Evolutionary conservation across 2,113 vertebrate genomes (phyloP).

Genomic region (Polyodon spathula): DNA sequence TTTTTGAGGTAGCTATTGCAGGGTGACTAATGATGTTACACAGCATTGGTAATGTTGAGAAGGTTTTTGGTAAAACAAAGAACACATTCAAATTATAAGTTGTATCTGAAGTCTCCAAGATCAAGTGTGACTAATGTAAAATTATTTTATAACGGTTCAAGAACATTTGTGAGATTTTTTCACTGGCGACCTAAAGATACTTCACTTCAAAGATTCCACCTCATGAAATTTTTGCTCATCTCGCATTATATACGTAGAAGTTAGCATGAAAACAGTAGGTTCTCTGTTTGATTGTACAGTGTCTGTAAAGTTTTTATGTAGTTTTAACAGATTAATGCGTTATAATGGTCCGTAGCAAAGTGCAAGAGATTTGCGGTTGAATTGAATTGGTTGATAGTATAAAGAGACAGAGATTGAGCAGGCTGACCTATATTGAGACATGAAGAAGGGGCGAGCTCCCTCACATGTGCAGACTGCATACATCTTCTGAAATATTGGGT

Average conservation of each 20-base stretch:
- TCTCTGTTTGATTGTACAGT: slow-evolving; percentile 35
- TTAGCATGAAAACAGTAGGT: not conserved
- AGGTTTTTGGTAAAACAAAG: slow-evolving; percentile 4
- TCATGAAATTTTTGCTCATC: too few species aligned
- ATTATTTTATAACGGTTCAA: slow-evolving; percentile 6
- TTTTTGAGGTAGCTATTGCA: slow-evolving; percentile 6
- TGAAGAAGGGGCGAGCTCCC: slow-evolving; percentile 22
- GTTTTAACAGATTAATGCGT: too few species aligned
- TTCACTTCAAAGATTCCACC: too few species aligned
- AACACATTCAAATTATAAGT: slow-evolving; percentile 4
- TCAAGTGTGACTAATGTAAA: slow-evolving; percentile 9
- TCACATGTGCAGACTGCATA: slow-evolving; percentile 29
- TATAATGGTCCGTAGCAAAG: too few species aligned
- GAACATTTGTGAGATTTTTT: not conserved
- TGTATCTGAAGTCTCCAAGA: not conserved
- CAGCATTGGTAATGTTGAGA: slow-evolving; percentile 15
- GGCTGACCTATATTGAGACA: slow-evolving; percentile 49
- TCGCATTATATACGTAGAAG: too few species aligned
- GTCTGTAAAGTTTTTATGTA: too few species aligned
- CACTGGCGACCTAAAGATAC: not conserved
- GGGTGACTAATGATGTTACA: slow-evolving; percentile 17
- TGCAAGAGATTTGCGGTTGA: slow-evolving; percentile 28
- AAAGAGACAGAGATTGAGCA: slow-evolving; percentile 38
- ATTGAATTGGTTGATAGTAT: slow-evolving; percentile 42
- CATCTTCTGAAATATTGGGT: slow-evolving; percentile 17